Base-by-base conservation (phyloP, 2,888 invertebrate species). In the Harpagoxenus sublaevis region DNA sequence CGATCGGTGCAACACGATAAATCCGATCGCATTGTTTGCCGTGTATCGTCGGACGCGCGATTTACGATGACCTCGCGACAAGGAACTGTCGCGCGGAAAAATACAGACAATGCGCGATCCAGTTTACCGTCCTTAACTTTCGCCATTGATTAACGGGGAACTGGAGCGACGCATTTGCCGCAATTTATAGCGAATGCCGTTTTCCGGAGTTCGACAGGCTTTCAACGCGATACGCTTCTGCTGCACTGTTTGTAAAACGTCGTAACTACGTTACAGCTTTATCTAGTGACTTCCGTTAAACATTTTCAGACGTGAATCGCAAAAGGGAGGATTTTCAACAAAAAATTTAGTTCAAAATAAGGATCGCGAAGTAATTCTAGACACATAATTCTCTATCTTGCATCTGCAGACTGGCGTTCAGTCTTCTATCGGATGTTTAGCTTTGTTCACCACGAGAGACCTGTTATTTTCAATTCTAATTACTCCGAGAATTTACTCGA, bases 191-290 rank as follows among this genome's bases (percentile, higher is more conserved):
- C 71, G 71, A 23, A 60, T n/a, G 45, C 35, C 71, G 71, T 79
- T 79, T 79, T 71, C 79, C 79, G 71, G 79, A 79, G 79, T 79
- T 79, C 79, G 71, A 23, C 79, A 71, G 71, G 66, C 79, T 79
- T 71, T 79, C 79, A 60, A 4, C 70, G 79, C n/a, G 57, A 79
- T 70, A 45, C 60, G 45, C 35, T 79, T 79, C 71, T 71, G 55
- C 39, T 35, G 53, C 42, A n/a, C 39, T 79, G 79, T 79, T 79
- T 60, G 79, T 55, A 60, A 71, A 79, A 39, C 18, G 45, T 23
- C 70, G 78, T 79, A 79, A 79, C 57, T 45, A 15, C 35, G 70
- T 79, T 71, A 79, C 71, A 35, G 28, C 79, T 71, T 79, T 71
- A 79, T 60, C 71, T 23, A 35, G 60, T 6, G 23, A 60, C 45